Base-by-base conservation (phyloP, 1,140 invertebrate genomes). In the Coptotermes formosanus region DNA sequence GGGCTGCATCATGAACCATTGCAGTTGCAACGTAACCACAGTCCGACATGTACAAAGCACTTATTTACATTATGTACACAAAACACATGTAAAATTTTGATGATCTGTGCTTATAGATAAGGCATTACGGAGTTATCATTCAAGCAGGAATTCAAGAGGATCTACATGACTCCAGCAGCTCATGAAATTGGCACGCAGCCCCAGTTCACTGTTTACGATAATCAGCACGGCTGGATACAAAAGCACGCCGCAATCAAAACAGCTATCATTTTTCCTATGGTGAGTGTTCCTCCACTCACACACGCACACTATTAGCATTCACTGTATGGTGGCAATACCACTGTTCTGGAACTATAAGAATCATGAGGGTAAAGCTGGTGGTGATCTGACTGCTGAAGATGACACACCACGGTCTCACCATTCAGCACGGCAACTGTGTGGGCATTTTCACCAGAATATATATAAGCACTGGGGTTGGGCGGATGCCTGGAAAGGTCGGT, bases 331-430 rank as follows among this genome's bases (percentile, higher is more conserved):
- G 94, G 93, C 4, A 93, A 93, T 89, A 90, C 93, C 69, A 82
- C 44, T 83, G 87, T 87, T 64, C 88, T 86, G 45, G 85, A 82
- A 82, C 83, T 88, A 87, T 43, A 88, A 83, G 55, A 86, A 86
- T 82, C 89, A 88, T 91, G 89, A 91, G 92, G 81, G 92, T 91
- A 89, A 92, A 93, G 87, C 93, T 92, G 88, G n/a, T n/a, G n/a
- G 92, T 93, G 89, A 89, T 92, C 90, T 91, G 94, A 95, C 90
- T 96, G 95, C 90, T 96, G 95, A 82, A 97, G 90, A 88, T 96
- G 95, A 89, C 96, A 96, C 21, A 96, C 95, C 55, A 97, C 96
- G 87, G 95, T 96, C 88, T 96, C 95, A 3, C 96, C 95, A 89
- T 96, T 95, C 21, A 97, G 91, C 2, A 97, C 95, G 2, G 96